Evolutionary conservation across 2,797 vertebrate genomes (phyloP).

Genomic region (Ammospiza maritima): DNA sequence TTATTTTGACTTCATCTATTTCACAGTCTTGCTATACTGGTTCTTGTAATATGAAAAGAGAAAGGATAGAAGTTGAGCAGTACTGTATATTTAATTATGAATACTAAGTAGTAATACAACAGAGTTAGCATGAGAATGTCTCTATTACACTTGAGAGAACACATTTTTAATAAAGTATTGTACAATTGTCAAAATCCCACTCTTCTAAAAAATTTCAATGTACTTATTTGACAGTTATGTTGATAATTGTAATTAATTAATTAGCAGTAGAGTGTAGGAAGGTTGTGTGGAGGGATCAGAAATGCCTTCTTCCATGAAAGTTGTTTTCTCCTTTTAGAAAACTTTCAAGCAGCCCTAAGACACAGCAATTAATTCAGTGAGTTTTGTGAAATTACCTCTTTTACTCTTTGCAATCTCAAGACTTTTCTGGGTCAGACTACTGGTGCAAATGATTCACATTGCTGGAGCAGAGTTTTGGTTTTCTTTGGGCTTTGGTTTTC

Average conservation of each 20-base stretch:
- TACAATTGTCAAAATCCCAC: background rate
- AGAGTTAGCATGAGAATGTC: background rate
- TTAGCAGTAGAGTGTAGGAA: background rate
- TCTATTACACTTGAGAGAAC: slow-evolving; percentile 22
- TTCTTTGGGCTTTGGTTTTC: background rate
- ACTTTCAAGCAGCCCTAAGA: background rate
- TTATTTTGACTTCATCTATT: slow-evolving; percentile 22
- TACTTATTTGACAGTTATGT: slow-evolving; percentile 3
- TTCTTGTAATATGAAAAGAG: slow-evolving; percentile 5
- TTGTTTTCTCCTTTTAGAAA: background rate
- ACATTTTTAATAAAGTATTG: slow-evolving; percentile 18
- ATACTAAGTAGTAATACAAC: background rate
- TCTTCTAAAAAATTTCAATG: background rate
- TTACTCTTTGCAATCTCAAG: background rate
- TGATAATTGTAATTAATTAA: slow-evolving; percentile 47
- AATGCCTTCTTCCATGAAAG: background rate
- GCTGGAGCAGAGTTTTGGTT: background rate
- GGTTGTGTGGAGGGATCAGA: background rate
- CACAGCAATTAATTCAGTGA: background rate
- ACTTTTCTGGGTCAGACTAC: background rate
- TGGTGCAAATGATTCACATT: background rate
- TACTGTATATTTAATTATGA: background rate
- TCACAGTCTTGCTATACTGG: background rate
- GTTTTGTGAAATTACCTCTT: background rate
- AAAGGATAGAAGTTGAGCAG: background rate